A percentile compares a stretch with the other conserved stretches of the same genome.
Conservation (phyloP, 2,888 invertebrate species). For the Thumatha senex region DNA sequence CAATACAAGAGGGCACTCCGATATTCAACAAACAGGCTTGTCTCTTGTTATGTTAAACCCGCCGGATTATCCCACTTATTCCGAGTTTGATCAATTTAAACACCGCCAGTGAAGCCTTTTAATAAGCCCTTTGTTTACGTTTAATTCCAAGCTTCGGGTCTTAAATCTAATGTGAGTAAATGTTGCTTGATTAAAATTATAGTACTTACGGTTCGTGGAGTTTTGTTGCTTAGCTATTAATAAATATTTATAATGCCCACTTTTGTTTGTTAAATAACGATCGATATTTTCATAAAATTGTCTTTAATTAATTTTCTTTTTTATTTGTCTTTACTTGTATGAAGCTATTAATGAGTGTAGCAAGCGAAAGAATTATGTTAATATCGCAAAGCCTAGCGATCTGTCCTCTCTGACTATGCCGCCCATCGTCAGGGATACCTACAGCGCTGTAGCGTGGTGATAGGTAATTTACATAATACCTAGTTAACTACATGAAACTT, state of each 20-base stretch:
- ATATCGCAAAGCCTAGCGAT: no score
- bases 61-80: constrained; percentile 55
- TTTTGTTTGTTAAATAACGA: not conserved
- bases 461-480: no score
- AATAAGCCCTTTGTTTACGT: constrained; percentile 57
- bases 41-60: constrained; percentile 45
- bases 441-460: no score
- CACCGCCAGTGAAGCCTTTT: constrained; percentile 50
- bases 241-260: not conserved
- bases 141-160: constrained; percentile 41
- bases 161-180: constrained; percentile 40
- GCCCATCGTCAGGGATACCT: no score
- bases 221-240: constrained; percentile 2
- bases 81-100: constrained; percentile 60
- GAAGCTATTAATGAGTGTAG: no score
- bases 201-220: constrained; percentile 16
- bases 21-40: constrained; percentile 39
- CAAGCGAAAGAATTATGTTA: no score
- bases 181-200: constrained; percentile 37
- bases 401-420: no score
- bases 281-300: not conserved
- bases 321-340: no score
- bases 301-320: no score
- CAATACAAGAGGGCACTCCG: constrained; percentile 33
- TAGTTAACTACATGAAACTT: no score